phyloP scores from a whole-genome alignment of 2,888 invertebrate genomes.

The Yponomeuta malinellus region DNA sequence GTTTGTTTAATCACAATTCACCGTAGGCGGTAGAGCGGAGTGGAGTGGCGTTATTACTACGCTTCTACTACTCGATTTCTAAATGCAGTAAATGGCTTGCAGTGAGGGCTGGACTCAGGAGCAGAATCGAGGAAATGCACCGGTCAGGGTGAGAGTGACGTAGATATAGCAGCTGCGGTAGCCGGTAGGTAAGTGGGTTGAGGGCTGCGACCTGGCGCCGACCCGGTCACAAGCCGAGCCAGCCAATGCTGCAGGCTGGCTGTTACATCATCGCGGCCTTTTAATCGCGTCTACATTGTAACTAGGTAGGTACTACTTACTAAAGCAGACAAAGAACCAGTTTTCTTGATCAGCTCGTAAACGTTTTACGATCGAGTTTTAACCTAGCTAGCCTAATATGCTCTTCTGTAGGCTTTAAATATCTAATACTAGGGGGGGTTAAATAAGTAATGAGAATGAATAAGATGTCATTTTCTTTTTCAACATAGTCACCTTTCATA shows the following conservation, averaged over 20 bases:
- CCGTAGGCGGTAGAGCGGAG: neutral
- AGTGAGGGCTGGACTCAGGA: neutral
- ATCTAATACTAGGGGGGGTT: too few relatives aligned
- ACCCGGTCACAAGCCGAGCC: neutral
- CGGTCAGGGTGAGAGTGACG: neutral
- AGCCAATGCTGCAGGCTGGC: neutral
- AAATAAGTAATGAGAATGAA: too few relatives aligned
- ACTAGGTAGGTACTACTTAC: neutral
- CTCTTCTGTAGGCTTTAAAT: too few relatives aligned
- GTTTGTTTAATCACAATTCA: neutral
- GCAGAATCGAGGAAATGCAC: neutral
- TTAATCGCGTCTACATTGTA: neutral
- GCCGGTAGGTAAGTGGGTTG: slow-evolving; percentile 1
- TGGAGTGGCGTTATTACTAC: neutral
- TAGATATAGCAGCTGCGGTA: neutral
- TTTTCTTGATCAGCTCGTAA: neutral
- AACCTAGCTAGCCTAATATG: too few relatives aligned
- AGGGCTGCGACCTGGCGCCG: neutral
- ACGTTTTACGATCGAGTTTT: neutral
- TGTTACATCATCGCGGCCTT: neutral
- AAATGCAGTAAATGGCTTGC: too few relatives aligned
- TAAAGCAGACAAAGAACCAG: neutral
- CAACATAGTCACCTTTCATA: too few relatives aligned
- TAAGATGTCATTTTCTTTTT: too few relatives aligned
- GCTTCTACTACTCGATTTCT: neutral